Base-by-base conservation (phyloP, 2,888 invertebrate species). In the Seladonia tumulorum region DNA sequence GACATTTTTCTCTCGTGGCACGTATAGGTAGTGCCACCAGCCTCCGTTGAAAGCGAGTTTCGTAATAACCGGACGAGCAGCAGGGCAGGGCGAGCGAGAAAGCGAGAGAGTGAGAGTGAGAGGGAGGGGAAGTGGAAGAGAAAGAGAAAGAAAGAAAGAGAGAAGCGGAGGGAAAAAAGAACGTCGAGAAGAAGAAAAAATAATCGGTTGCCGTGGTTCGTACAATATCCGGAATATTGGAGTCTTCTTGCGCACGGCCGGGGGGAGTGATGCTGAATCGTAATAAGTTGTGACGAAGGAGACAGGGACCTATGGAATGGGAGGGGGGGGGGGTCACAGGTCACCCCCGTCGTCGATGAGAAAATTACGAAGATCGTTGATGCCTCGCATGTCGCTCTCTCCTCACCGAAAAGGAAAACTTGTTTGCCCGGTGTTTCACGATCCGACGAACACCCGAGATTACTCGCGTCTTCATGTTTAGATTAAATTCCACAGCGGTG, bases 181-280 rank as follows among this genome's bases (percentile, higher is more conserved):
- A 60, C 57, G 74, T 45, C 16, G 77, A 83, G 42, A 72, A 75
- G 77, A 87, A 87, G 86, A 71, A 85, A 87, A 87, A 90, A 91
- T 90, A 91, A 91, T 91, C 90, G 90, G 82, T 80, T 85, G 83
- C 82, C 80, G 87, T 66, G 89, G 89, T 89, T 91, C 87, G 76
- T 90, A 91, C 91, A 91, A 91, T 91, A 89, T 91, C 90, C 90
- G 91, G 90, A 88, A 89, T 90, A 91, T 90, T 91, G 90, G 87
- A 87, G 83, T 73, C 81, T 83, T 45, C 76, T 84, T 89, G 66
- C 35, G 16, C 57, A 1, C 66, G 35, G 22, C 4, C 1, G 42
- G 73, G 73, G 75, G 78, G 76, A 76, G 87, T 81, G 76, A 86
- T 79, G 81, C 75, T 74, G 81, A 84, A 87, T 87, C 86, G 89